phyloP scores from a whole-genome alignment of 2,888 invertebrate species.

The Exephanes ischioxanthus region DNA sequence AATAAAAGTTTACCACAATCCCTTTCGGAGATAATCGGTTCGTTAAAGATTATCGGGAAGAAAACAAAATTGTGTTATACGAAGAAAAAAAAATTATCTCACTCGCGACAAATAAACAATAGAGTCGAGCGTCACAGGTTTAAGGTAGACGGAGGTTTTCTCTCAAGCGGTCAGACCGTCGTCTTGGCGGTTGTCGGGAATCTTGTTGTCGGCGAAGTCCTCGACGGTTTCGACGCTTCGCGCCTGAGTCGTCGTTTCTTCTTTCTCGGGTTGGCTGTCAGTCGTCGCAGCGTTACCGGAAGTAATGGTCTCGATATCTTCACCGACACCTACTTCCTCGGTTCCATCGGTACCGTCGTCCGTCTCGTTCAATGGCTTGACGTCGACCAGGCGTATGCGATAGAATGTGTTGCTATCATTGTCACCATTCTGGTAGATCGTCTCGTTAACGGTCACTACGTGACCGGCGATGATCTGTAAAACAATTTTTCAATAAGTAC shows the following conservation, averaged over 20 bases:
- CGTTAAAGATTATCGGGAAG: constrained; percentile 31
- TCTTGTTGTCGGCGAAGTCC: constrained; percentile 82
- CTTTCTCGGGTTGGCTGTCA: constrained; percentile 48
- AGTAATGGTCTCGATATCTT: constrained; percentile 68
- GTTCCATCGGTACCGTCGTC: constrained; percentile 46
- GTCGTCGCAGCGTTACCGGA: constrained; percentile 33
- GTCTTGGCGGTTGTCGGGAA: constrained; percentile 79
- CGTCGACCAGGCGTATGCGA: constrained; percentile 85
- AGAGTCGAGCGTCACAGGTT: constrained; percentile 14
- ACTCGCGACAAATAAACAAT: constrained; percentile 7
- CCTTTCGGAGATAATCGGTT: constrained; percentile 40
- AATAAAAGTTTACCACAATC: constrained; percentile 49
- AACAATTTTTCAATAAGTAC: constrained; percentile 9
- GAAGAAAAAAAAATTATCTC: constrained; percentile 15
- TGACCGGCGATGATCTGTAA: constrained; percentile 86
- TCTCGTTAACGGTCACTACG: constrained; percentile 86
- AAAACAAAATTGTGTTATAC: neutral
- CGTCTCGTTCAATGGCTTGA: constrained; percentile 83
- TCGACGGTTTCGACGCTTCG: constrained; percentile 82
- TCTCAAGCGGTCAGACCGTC: constrained; percentile 79
- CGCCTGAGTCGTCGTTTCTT: constrained; percentile 71
- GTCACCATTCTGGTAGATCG: constrained; percentile 85
- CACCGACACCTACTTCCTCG: constrained; percentile 60
- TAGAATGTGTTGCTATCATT: constrained; percentile 82
- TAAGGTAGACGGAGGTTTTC: neutral